Percentiles rank a stretch among this genome's conserved stretches.
These are phyloP conservation scores for Paralvinella palmiformis DNA, from an alignment of 1,140 invertebrate genomes.

Conservation along the genomic window DNA sequence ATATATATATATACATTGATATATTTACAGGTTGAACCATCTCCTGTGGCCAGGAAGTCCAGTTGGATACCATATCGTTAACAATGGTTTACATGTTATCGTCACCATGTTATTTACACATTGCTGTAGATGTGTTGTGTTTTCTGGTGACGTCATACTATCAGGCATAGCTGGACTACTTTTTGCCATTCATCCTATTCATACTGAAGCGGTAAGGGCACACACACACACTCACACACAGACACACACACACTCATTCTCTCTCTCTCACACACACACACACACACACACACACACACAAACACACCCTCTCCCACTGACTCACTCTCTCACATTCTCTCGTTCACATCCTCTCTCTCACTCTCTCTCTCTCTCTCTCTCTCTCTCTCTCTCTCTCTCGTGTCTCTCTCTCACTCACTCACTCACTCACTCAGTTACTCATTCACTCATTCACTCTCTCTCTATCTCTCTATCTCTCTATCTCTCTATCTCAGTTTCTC, in stretches of 20 bases:
- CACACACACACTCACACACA: conserved; percentile 8
- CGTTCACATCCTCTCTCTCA: not conserved
- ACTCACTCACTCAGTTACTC: not conserved
- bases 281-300: conserved; percentile 13
- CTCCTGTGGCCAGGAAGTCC: conserved; percentile 25
- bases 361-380: not conserved
- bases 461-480: not conserved
- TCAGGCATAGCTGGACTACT: conserved; percentile 22
- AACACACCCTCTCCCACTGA: conserved; percentile 14
- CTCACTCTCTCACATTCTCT: conserved; percentile 10
- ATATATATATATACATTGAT: too few relatives aligned
- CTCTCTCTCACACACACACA: conserved; percentile 6
- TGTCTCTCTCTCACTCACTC: not conserved
- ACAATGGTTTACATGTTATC: conserved; percentile 14
- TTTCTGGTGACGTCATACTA: not conserved
- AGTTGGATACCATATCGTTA: conserved; percentile 15
- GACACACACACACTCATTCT: conserved; percentile 6
- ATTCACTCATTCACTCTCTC: not conserved
- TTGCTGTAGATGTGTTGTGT: conserved; percentile 14
- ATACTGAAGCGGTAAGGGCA: conserved; percentile 46
- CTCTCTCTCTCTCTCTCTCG: conserved; percentile 10
- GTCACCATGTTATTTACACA: conserved; percentile 10
- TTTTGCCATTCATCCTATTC: conserved; percentile 46
- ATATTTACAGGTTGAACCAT: conserved; percentile 40
- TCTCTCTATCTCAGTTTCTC: not conserved